Evolutionary conservation across 2,888 invertebrate species (phyloP).

Genomic region (Tetanocera ferruginea): DNA sequence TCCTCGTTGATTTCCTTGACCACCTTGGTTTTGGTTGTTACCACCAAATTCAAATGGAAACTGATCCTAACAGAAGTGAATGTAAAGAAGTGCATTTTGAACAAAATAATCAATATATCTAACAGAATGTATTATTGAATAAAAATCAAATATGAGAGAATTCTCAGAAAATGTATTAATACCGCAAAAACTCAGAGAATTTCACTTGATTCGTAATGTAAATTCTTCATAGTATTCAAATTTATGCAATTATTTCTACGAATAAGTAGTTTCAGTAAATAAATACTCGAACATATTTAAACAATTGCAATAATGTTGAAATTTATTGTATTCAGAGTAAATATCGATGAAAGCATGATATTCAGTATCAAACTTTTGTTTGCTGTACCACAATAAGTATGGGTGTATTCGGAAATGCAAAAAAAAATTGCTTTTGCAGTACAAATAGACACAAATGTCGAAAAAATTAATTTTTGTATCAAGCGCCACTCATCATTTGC

Average conservation of each 20-base stretch:
- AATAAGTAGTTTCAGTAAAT: background rate
- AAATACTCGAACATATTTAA: background rate
- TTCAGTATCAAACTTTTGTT: no score
- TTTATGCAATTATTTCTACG: background rate
- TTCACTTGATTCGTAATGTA: constrained; percentile 51
- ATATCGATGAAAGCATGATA: no score
- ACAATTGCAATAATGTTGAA: background rate
- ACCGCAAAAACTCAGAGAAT: constrained; percentile 51
- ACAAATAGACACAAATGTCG: no score
- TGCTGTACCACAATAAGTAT: no score
- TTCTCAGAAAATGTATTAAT: constrained; percentile 48
- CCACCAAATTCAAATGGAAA: constrained; percentile 68
- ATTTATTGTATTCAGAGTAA: no score
- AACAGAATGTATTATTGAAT: constrained; percentile 29
- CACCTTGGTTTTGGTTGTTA: constrained; percentile 68
- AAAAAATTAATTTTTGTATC: no score
- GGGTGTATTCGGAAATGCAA: no score
- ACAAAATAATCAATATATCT: constrained; percentile 30
- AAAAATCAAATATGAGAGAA: constrained; percentile 29
- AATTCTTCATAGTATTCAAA: constrained; percentile 37
- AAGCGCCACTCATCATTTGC: no score
- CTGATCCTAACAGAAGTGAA: constrained; percentile 61
- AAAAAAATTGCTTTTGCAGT: no score
- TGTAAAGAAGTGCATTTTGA: constrained; percentile 49
- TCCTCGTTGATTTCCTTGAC: constrained; percentile 63